Conservation (phyloP, 2,113 vertebrate genomes). For the Solea solea region DNA sequence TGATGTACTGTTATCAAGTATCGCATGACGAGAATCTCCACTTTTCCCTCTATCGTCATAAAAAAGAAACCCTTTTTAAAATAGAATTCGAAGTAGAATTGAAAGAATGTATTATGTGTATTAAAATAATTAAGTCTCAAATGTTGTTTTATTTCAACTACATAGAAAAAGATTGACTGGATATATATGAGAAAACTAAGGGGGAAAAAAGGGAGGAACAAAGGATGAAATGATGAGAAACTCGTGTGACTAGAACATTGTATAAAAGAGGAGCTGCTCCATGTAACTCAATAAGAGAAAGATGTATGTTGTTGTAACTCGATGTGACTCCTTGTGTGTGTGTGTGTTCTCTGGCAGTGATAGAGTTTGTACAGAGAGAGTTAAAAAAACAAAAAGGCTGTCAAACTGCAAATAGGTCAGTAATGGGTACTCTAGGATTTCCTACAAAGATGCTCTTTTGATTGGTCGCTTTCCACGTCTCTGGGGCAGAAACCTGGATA, state of each 20-base stretch:
- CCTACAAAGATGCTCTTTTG: conserved; percentile 47
- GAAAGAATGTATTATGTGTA: too few species aligned
- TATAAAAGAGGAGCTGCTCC: background rate
- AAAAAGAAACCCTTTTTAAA: too few species aligned
- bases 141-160: too few species aligned
- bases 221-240: conserved; percentile 5
- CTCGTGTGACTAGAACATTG: background rate
- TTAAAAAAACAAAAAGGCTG: conserved; percentile 15
- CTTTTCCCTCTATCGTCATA: too few species aligned
- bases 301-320: background rate
- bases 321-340: background rate
- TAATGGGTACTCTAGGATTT: conserved; percentile 52
- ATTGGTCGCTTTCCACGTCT: conserved; percentile 53
- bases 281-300: background rate
- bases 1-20: too few species aligned
- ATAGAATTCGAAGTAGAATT: too few species aligned
- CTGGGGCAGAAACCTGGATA: conserved; percentile 57
- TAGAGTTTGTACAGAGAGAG: conserved; percentile 21
- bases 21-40: too few species aligned
- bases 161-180: background rate
- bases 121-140: too few species aligned
- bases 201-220: background rate
- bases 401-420: conserved; percentile 63
- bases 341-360: background rate
- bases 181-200: background rate